Evolutionary conservation across 2,113 vertebrate genomes (phyloP).

Genomic region (Alligator mississippiensis): DNA sequence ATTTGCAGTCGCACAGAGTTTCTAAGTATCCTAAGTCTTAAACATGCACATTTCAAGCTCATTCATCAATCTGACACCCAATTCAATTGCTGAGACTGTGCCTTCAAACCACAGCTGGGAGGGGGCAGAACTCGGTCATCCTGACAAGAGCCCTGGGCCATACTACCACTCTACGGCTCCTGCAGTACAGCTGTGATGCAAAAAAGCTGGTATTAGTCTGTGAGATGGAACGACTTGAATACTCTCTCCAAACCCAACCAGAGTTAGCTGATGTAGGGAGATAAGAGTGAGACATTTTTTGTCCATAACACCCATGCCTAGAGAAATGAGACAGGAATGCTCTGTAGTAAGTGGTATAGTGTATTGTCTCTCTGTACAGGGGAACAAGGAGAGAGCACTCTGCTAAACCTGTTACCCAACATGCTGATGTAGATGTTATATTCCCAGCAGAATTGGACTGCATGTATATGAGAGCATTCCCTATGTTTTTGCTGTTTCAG

Average conservation of each 20-base stretch:
- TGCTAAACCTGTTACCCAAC: background rate
- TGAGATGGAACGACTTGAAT: background rate
- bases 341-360: background rate
- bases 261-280: background rate
- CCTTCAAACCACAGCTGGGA: background rate
- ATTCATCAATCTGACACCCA: background rate
- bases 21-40: background rate
- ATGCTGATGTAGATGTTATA: background rate
- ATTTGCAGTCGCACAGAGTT: background rate
- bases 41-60: background rate
- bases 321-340: background rate
- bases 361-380: background rate
- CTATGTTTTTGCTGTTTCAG: background rate
- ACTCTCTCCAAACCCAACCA: background rate
- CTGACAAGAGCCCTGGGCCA: background rate
- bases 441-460: rapidly evolving
- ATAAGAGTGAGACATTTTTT: too few relatives aligned
- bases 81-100: background rate
- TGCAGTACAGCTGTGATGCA: rapidly evolving
- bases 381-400: background rate
- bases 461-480: background rate
- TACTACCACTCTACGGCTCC: background rate
- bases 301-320: too few relatives aligned
- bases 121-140: rapidly evolving
- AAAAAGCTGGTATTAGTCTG: rapidly evolving